Evolutionary conservation across 2,797 vertebrate species (phyloP).

Genomic region (Alfaro cultratus): DNA sequence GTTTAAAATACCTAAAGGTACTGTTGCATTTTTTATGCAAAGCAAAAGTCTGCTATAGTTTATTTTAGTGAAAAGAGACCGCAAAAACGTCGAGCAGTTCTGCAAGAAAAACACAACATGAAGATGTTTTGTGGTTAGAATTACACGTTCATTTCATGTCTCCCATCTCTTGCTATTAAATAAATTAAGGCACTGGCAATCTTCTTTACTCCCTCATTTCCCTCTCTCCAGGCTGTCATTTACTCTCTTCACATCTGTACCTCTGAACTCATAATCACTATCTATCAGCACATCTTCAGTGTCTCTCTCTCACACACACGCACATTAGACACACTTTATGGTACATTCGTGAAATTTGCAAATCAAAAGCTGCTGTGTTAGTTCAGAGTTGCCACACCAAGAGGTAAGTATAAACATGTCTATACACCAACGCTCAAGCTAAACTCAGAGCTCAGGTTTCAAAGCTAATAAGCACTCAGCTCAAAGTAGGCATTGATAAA

Average conservation of each 20-base stretch:
- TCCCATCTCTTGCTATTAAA: conserved; percentile 30
- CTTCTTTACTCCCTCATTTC: conserved; percentile 49
- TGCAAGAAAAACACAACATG: conserved; percentile 10
- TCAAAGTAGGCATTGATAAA: neutral
- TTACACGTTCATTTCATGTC: conserved; percentile 20
- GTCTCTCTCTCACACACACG: neutral
- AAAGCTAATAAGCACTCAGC: neutral
- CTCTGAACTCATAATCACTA: conserved; percentile 46
- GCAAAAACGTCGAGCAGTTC: neutral
- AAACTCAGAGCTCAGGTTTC: neutral
- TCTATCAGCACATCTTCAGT: conserved; percentile 32
- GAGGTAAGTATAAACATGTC: conserved; percentile 1
- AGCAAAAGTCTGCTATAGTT: conserved; percentile 26
- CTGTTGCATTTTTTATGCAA: conserved; percentile 16
- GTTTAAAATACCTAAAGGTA: conserved; percentile 1
- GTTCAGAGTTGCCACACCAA: neutral
- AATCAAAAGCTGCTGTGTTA: conserved; percentile 13
- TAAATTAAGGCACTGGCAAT: conserved; percentile 37
- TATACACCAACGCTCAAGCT: neutral
- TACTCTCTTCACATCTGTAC: conserved; percentile 35
- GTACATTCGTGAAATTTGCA: conserved; percentile 8
- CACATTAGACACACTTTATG: conserved; percentile 13
- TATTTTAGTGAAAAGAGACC: conserved; percentile 7
- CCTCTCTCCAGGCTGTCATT: conserved; percentile 47
- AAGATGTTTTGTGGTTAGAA: conserved; percentile 22